Conservation (phyloP, 1,140 invertebrate genomes). For the Drosophila suzukii region DNA sequence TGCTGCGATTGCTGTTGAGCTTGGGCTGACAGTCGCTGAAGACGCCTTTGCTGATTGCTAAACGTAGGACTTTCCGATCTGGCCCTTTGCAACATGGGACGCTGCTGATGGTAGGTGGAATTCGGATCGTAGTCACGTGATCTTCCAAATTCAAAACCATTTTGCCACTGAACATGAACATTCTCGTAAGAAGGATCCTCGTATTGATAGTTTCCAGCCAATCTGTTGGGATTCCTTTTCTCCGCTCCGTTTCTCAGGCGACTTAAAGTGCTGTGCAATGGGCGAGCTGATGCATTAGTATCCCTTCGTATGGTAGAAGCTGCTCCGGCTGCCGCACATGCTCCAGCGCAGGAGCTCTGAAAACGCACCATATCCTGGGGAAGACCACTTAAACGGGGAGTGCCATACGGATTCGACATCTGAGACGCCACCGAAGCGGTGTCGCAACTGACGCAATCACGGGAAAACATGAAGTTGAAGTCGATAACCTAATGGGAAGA, state of each 20-base stretch:
- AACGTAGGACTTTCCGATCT: slow-evolving; percentile 81
- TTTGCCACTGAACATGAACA: slow-evolving; percentile 83
- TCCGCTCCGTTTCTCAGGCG: slow-evolving; percentile 56
- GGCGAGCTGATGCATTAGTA: slow-evolving; percentile 38
- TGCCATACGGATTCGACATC: slow-evolving; percentile 78
- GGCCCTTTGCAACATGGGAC: slow-evolving; percentile 72
- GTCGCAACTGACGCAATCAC: slow-evolving; percentile 81
- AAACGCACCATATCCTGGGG: slow-evolving; percentile 81
- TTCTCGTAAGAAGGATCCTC: slow-evolving; percentile 84
- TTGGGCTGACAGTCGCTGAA: slow-evolving; percentile 59
- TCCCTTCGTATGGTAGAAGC: slow-evolving; percentile 49
- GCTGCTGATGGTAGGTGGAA: slow-evolving; percentile 45
- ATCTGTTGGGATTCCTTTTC: slow-evolving; percentile 43
- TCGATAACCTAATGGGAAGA: slow-evolving; percentile 85
- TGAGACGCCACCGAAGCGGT: slow-evolving; percentile 66
- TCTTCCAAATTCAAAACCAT: slow-evolving; percentile 81
- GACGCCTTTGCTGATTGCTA: slow-evolving; percentile 73
- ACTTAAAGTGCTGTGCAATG: slow-evolving; percentile 75
- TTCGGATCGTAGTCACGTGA: slow-evolving; percentile 76
- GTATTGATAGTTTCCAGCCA: slow-evolving; percentile 53
- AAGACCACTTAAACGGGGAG: slow-evolving; percentile 66
- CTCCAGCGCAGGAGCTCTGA: slow-evolving; percentile 51
- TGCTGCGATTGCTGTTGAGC: slow-evolving; percentile 30
- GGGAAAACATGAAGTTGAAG: slow-evolving; percentile 85
- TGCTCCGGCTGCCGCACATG: slow-evolving; percentile 26